Conservation (phyloP, 2,888 invertebrate genomes). For the Plusia festucae region DNA sequence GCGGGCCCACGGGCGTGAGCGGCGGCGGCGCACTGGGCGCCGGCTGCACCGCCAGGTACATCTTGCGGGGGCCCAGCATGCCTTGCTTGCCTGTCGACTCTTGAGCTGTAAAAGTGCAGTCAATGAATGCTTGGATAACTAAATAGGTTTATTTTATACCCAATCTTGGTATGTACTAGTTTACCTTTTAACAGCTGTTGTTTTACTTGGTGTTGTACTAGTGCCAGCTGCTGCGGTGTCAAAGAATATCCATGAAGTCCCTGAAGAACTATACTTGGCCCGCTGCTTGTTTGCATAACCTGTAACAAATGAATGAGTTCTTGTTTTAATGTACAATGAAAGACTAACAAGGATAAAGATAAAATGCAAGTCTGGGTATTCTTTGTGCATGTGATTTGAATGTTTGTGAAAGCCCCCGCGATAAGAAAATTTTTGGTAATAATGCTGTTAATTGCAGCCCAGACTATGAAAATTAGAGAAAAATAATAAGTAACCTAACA, state of each 20-base stretch:
- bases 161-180: constrained; percentile 39
- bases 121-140: constrained; percentile 54
- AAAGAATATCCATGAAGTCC: constrained; percentile 95
- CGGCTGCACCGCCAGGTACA: constrained; percentile 96
- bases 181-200: constrained; percentile 95
- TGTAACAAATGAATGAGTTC: constrained; percentile 56
- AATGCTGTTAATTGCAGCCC: neutral
- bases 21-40: constrained; percentile 81
- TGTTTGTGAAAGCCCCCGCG: too few relatives aligned
- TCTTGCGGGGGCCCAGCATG: constrained; percentile 95
- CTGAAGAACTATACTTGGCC: constrained; percentile 95
- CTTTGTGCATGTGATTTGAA: too few relatives aligned
- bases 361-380: too few relatives aligned
- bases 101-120: constrained; percentile 91
- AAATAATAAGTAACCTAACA: too few relatives aligned
- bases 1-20: constrained; percentile 63
- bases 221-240: constrained; percentile 93
- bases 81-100: constrained; percentile 96
- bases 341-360: neutral
- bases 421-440: too few relatives aligned
- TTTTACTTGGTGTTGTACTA: constrained; percentile 96
- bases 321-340: constrained; percentile 1
- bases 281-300: constrained; percentile 95
- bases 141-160: constrained; percentile 15
- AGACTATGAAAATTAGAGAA: too few relatives aligned